Percentiles rank a stretch among this genome's conserved stretches.
Evolutionary conservation across 2,797 vertebrate species (phyloP).

Genomic region (Mionectes olivaceus): DNA sequence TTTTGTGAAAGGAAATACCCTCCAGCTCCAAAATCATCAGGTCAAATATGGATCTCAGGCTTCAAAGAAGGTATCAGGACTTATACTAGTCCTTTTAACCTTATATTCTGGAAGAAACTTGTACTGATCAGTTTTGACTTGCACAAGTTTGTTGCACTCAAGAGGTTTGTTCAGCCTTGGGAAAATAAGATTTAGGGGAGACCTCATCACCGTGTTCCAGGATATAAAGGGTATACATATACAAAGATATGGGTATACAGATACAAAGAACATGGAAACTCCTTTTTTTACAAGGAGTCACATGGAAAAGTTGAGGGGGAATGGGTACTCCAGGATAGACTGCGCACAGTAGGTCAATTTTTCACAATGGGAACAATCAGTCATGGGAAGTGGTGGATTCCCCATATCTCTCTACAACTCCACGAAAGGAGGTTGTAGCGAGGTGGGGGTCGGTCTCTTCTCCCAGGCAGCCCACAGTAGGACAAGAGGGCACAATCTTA

Average conservation of each 20-base stretch:
- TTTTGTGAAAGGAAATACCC: neutral
- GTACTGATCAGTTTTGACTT: neutral
- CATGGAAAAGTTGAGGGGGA: neutral
- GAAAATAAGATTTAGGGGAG: neutral
- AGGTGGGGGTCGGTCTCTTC: neutral
- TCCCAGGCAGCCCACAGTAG: neutral
- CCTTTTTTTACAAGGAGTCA: neutral
- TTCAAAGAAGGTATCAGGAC: neutral
- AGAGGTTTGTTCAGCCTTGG: neutral
- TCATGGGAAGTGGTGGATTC: neutral
- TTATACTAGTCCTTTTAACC: neutral
- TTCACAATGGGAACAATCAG: neutral
- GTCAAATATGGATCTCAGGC: rapidly evolving
- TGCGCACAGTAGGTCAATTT: neutral
- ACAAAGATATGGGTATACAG: no score
- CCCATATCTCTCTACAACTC: neutral
- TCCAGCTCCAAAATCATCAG: neutral
- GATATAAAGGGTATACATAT: neutral
- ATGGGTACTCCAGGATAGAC: neutral
- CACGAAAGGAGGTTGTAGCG: neutral
- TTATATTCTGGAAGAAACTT: neutral
- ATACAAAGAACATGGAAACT: neutral
- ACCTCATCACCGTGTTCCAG: neutral
- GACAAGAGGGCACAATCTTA: neutral
- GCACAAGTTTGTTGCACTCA: neutral